Evolutionary conservation across 2,888 invertebrate genomes (phyloP).

Genomic region (Tachina lurida): DNA sequence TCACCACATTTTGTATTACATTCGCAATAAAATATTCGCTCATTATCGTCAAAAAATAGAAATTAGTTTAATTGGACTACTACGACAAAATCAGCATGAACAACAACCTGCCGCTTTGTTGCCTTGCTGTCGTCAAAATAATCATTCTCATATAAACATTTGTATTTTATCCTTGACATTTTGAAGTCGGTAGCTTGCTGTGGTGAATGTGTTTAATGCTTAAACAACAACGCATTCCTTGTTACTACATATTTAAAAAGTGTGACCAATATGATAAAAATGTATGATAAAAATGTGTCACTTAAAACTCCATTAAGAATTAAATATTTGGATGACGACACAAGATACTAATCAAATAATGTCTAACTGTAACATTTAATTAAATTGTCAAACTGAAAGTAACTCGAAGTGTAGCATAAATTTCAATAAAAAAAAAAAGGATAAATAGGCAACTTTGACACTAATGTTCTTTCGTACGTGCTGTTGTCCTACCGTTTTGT

Average conservation of each 20-base stretch:
- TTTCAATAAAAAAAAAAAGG: slow-evolving; percentile 46
- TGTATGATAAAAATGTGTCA: slow-evolving; percentile 8
- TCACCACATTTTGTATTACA: too few species aligned
- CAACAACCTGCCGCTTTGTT: too few species aligned
- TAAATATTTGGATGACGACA: slow-evolving; percentile 37
- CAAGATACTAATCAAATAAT: slow-evolving; percentile 10
- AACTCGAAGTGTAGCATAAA: slow-evolving; percentile 25
- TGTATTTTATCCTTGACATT: too few species aligned
- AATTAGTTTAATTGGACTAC: too few species aligned
- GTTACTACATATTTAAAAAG: slow-evolving; percentile 12
- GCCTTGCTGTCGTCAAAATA: too few species aligned
- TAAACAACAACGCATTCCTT: neutral
- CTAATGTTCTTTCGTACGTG: slow-evolving; percentile 61
- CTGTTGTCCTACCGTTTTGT: slow-evolving; percentile 46
- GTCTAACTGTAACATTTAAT: slow-evolving; percentile 47
- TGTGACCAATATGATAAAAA: slow-evolving; percentile 46
- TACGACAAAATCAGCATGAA: too few species aligned
- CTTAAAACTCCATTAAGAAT: slow-evolving; percentile 17
- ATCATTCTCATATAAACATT: too few species aligned
- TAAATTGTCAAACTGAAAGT: slow-evolving; percentile 16
- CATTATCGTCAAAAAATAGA: too few species aligned
- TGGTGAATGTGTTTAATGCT: neutral
- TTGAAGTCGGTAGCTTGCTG: too few species aligned
- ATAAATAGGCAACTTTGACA: slow-evolving; percentile 41
- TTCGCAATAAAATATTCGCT: too few species aligned